A percentile compares a stretch with the other conserved stretches of the same genome.
Conservation (phyloP, 2,888 invertebrate genomes). For the Trichacis sp. region DNA sequence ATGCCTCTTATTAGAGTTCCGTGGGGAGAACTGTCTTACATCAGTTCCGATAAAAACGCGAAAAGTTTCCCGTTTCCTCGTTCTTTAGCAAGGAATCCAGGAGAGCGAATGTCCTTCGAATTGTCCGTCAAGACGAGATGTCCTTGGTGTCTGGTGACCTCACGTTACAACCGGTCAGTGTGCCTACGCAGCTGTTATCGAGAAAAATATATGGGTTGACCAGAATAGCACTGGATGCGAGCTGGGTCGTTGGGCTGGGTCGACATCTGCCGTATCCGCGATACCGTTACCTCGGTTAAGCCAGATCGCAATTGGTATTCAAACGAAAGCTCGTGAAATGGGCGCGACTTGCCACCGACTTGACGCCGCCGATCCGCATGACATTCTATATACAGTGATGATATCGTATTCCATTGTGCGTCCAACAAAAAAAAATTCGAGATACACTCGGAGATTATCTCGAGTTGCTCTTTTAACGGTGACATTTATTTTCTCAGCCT, state of each 20-base stretch:
- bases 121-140: slow-evolving; percentile 43
- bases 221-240: slow-evolving; percentile 52
- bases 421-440: slow-evolving; percentile 1
- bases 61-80: too few species aligned
- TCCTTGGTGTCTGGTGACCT: slow-evolving; percentile 61
- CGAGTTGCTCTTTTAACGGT: slow-evolving; percentile 11
- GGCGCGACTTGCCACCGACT: slow-evolving; percentile 42
- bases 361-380: slow-evolving; percentile 34
- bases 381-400: slow-evolving; percentile 33
- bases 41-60: too few species aligned
- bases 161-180: slow-evolving; percentile 25
- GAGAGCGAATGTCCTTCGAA: slow-evolving; percentile 19
- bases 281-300: slow-evolving; percentile 58
- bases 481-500: neutral
- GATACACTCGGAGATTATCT: slow-evolving; percentile 15
- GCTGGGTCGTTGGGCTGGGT: slow-evolving; percentile 53
- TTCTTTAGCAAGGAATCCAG: neutral
- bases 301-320: slow-evolving; percentile 38
- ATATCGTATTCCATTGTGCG: slow-evolving; percentile 35
- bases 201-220: slow-evolving; percentile 42
- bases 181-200: slow-evolving; percentile 28
- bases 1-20: too few species aligned
- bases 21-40: too few species aligned
- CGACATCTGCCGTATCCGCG: slow-evolving; percentile 53
- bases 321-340: slow-evolving; percentile 43